Conservation (phyloP, 2,888 invertebrate genomes). For the Drosophila mimetica region DNA sequence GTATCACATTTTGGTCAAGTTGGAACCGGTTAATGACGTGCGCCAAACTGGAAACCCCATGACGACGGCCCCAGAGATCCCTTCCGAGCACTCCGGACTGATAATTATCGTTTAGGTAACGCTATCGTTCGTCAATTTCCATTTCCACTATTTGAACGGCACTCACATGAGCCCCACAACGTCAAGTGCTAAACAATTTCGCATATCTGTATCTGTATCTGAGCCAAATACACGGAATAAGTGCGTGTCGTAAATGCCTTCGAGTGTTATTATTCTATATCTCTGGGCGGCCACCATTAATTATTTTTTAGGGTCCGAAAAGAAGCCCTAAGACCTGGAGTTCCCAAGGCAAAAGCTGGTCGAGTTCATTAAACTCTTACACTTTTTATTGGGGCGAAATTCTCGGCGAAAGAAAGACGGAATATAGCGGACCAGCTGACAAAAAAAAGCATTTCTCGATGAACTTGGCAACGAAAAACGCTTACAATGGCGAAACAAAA, state of each 20-base stretch:
- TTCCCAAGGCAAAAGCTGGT: background rate
- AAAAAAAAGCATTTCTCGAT: slow-evolving; percentile 51
- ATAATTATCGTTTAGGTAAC: slow-evolving; percentile 45
- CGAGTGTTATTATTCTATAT: slow-evolving; percentile 5
- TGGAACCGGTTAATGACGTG: slow-evolving; percentile 42
- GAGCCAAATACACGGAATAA: slow-evolving; percentile 23
- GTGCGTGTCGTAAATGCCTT: slow-evolving; percentile 35
- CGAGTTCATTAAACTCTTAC: slow-evolving; percentile 29
- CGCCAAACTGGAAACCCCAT: slow-evolving; percentile 18
- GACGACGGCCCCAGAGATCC: slow-evolving; percentile 22
- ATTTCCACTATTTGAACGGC: slow-evolving; percentile 49
- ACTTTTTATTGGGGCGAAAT: slow-evolving; percentile 2
- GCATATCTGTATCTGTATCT: slow-evolving; percentile 52
- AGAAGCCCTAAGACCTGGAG: slow-evolving; percentile 7
- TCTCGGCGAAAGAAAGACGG: slow-evolving; percentile 15
- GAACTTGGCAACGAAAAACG: slow-evolving; percentile 71
- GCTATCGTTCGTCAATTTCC: slow-evolving; percentile 52
- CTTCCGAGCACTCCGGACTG: slow-evolving; percentile 7
- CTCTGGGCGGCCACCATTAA: slow-evolving; percentile 1
- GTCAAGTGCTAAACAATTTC: slow-evolving; percentile 51
- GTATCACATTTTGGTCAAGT: slow-evolving; percentile 30
- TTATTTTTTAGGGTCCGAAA: slow-evolving; percentile 19
- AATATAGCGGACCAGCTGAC: slow-evolving; percentile 28
- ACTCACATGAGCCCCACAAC: slow-evolving; percentile 66
- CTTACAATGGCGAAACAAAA: slow-evolving; percentile 43